phyloP scores from a whole-genome alignment of 2,113 vertebrate genomes.

The Canis aureus region DNA sequence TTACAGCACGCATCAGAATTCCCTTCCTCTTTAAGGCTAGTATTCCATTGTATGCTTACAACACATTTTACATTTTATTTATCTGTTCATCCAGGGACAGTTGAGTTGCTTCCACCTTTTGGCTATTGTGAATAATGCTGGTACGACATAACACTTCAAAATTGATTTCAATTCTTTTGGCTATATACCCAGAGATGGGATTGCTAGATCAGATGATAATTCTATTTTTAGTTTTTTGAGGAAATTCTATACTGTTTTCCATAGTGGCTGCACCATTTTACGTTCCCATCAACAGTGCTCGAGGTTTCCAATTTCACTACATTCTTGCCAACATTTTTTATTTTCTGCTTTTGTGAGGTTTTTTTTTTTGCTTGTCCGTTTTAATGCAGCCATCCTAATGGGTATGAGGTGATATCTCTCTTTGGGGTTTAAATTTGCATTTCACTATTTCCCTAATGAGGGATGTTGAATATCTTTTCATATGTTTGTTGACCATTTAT shows the following conservation, averaged over 20 bases:
- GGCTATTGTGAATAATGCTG: not conserved
- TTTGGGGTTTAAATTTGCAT: not conserved
- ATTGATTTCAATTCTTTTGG: not conserved
- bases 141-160: not conserved
- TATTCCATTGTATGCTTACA: not conserved
- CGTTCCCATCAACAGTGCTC: not conserved
- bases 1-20: not conserved
- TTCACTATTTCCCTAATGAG: not conserved
- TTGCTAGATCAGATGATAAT: not conserved
- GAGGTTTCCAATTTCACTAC: not conserved
- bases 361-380: not conserved
- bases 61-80: not conserved
- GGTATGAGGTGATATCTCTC: not conserved
- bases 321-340: not conserved
- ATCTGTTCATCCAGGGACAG: not conserved
- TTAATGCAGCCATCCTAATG: not conserved
- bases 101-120: not conserved
- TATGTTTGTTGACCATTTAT: not conserved
- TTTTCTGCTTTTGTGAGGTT: not conserved
- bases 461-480: not conserved
- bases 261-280: not conserved
- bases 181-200: not conserved
- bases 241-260: not conserved
- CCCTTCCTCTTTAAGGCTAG: not conserved
- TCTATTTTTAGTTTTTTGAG: not conserved